A percentile compares a stretch with the other conserved stretches of the same genome.
Evolutionary conservation across 92 coral and sea anemone genomes (phyloP).

Genomic region (Epizoanthus scotinus): DNA sequence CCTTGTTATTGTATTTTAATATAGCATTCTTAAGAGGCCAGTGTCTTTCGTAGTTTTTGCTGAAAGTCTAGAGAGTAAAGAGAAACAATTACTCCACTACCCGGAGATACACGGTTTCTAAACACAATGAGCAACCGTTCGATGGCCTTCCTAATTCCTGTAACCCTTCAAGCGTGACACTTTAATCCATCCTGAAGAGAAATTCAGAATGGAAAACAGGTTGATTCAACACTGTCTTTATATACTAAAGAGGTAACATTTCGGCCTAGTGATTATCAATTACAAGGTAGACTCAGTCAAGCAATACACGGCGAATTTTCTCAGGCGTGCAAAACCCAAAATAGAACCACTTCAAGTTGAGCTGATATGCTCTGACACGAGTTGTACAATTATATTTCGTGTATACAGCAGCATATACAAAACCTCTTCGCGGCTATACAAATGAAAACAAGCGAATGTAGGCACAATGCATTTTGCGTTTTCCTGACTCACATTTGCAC

Average conservation of each 20-base stretch:
- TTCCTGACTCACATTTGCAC: neutral
- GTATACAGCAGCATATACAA: neutral
- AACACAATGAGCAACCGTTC: conserved; percentile 9
- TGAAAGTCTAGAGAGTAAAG: neutral
- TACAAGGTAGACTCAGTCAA: conserved; percentile 23
- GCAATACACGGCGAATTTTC: conserved; percentile 25
- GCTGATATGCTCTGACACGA: conserved; percentile 22
- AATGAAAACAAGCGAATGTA: conserved; percentile 9
- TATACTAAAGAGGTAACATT: conserved; percentile 27
- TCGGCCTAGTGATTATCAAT: conserved; percentile 37
- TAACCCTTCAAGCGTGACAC: conserved; percentile 31
- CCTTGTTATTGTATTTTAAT: conserved; percentile 10
- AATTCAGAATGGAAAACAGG: conserved; percentile 35
- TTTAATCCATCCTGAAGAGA: conserved; percentile 40
- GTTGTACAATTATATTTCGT: neutral
- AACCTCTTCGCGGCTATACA: neutral
- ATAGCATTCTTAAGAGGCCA: neutral
- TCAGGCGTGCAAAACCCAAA: conserved; percentile 38
- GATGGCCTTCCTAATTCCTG: neutral
- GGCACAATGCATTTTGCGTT: neutral
- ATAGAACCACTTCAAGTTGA: conserved; percentile 22
- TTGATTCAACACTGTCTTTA: conserved; percentile 25
- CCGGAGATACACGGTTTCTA: conserved; percentile 3
- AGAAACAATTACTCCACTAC: conserved; percentile 7
- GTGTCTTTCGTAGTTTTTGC: neutral